phyloP scores from a whole-genome alignment of 2,113 vertebrate genomes.

The Tetrao urogallus region DNA sequence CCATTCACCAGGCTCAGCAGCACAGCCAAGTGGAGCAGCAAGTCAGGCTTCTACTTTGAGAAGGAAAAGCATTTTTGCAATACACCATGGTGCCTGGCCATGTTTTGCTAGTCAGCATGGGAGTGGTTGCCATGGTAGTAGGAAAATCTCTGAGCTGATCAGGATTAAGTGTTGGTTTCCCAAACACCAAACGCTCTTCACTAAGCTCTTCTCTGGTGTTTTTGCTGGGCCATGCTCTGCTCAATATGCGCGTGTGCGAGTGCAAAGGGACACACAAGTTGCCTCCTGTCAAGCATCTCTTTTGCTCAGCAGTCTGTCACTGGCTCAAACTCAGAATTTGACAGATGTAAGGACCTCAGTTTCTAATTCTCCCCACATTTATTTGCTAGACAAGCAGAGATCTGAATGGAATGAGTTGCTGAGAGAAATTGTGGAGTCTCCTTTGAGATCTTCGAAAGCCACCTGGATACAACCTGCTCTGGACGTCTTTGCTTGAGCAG shows the following conservation, averaged over 20 bases:
- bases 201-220: neutral
- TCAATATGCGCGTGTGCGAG: fast-evolving
- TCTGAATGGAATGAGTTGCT: neutral
- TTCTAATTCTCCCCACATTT: neutral
- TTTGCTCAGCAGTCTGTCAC: neutral
- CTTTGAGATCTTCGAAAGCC: neutral
- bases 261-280: neutral
- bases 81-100: fast-evolving
- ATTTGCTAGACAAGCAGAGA: neutral
- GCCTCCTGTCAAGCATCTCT: neutral
- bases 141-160: neutral
- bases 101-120: neutral
- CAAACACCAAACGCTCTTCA: neutral
- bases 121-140: neutral
- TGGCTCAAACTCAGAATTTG: neutral
- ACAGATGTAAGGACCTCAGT: neutral
- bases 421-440: neutral
- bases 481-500: neutral
- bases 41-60: neutral
- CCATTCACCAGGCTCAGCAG: neutral
- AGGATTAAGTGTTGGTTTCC: neutral
- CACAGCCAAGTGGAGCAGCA: neutral
- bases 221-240: neutral
- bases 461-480: neutral
- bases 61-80: neutral